Evolutionary conservation across 2,113 vertebrate species (phyloP), one percentile per base, ranked within the genome.

Genomic region (Oxyura jamaicensis): DNA sequence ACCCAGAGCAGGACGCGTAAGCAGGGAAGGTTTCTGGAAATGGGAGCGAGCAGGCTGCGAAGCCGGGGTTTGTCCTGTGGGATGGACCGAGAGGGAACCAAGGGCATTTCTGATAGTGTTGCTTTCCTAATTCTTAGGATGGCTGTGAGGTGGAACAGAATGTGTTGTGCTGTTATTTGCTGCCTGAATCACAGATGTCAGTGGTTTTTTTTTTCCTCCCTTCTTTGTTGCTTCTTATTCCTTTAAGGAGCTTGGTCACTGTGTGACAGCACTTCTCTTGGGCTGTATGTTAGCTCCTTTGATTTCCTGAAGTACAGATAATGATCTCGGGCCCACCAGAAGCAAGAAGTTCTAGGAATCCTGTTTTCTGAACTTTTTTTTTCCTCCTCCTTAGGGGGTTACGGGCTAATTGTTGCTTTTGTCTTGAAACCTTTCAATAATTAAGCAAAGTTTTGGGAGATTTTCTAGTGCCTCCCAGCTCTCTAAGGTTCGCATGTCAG

Each of bases 1-100:
- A 31, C 59, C 67, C 19, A 28, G 77, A 76, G n/a, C 0, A 2
- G 28, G n/a, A 16, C 1, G 0, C 0, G 0, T 62, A 67, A 86
- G 67, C 23, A 41, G 21, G 41, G 31, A 6, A 0, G 5, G 53
- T 35, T 44, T 10, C 67, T 93, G 82, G 63, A 88, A 74, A 13
- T 2, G 12, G 20, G 19, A 13, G 25, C 0, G 6, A 66, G 31
- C 62, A 66, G 35, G 19, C 33, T 80, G 11, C 0, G 0, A 26
- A 76, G 13, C 21, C 13, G 58, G 50, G 7, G 8, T 22, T 88
- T 1, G 3, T 73, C 42, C 44, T 28, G 12, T 46, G 42, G 1
- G 21, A 8, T 55, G 69, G 58, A 56, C 19, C 9, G 50, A n/a
- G 56, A 48, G 3, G 28, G 8, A 42, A 48, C 48, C 8, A 17